A percentile compares a stretch with the other conserved stretches of the same genome.
phyloP scores from a whole-genome alignment of 53 echinoderm and acorn worm species.

The Luidia sarsii region DNA sequence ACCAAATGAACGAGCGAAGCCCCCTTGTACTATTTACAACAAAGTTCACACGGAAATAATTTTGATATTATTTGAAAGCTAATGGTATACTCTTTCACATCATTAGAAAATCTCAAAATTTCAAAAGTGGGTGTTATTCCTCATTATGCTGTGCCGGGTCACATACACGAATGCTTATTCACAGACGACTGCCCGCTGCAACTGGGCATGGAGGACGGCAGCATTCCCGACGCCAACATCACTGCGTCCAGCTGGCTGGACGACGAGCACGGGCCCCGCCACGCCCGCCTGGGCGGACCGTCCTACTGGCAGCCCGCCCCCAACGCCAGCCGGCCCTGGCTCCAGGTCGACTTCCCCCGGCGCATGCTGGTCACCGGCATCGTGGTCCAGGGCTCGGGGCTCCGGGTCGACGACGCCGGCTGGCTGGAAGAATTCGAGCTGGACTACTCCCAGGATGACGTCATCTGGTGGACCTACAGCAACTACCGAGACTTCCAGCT shows the following conservation, averaged over 20 bases:
- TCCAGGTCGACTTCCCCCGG: constrained; percentile 73
- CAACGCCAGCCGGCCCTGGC: constrained; percentile 52
- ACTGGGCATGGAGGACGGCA: constrained; percentile 55
- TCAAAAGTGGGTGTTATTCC: too few species aligned
- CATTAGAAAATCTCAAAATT: too few species aligned
- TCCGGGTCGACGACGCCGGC: constrained; percentile 44
- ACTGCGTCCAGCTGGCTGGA: constrained; percentile 60
- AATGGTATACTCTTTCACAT: too few species aligned
- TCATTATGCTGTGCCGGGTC: too few species aligned
- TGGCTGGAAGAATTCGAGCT: constrained; percentile 78
- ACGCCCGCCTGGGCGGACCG: constrained; percentile 36
- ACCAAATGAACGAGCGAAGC: too few species aligned
- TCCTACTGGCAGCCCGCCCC: constrained; percentile 60
- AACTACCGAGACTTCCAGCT: constrained; percentile 32
- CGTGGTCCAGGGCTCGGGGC: constrained; percentile 66
- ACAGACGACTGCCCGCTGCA: constrained; percentile 68
- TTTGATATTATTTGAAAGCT: too few species aligned
- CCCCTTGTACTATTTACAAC: too few species aligned
- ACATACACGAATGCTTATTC: too few species aligned
- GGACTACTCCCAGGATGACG: constrained; percentile 53
- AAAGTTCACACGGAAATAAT: too few species aligned
- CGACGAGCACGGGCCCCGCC: constrained; percentile 18
- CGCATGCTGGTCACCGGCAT: constrained; percentile 75
- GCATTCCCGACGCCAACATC: constrained; percentile 26
- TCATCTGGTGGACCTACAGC: constrained; percentile 71